phyloP scores from a whole-genome alignment of 2,797 vertebrate genomes.

The Gobio occitaniae region DNA sequence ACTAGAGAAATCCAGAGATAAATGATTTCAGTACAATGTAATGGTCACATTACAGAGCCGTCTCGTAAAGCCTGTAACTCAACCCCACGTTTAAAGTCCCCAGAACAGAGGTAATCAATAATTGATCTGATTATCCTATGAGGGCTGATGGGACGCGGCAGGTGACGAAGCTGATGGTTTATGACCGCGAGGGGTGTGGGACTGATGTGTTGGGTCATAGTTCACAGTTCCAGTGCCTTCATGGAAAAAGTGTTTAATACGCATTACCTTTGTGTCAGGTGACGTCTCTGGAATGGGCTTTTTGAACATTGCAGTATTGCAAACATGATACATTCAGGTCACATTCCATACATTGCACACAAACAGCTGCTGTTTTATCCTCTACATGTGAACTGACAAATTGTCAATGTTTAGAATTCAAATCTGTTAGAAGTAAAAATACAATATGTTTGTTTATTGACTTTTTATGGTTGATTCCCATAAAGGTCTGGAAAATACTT shows the following conservation, averaged over 20 bases:
- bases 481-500: not conserved
- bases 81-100: slow-evolving; percentile 35
- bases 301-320: not conserved
- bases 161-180: not conserved
- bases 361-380: slow-evolving; percentile 2
- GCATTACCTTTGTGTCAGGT: not conserved
- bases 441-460: not conserved
- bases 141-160: not conserved
- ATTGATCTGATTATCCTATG: slow-evolving; percentile 25
- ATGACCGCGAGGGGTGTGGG: not conserved
- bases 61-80: slow-evolving; percentile 16
- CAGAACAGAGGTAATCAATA: slow-evolving; percentile 10
- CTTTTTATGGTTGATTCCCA: not conserved
- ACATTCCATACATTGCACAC: not conserved
- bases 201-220: slow-evolving; percentile 3
- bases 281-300: slow-evolving; percentile 4
- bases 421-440: not conserved
- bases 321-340: not conserved
- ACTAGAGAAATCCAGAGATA: not conserved
- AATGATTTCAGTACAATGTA: not conserved
- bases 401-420: not conserved
- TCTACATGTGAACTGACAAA: not conserved
- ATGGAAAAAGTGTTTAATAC: slow-evolving; percentile 14
- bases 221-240: not conserved
- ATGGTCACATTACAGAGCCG: not conserved